These are phyloP conservation scores for Characodon lateralis DNA, from an alignment of 2,797 vertebrate species.

Conservation along the genomic window DNA sequence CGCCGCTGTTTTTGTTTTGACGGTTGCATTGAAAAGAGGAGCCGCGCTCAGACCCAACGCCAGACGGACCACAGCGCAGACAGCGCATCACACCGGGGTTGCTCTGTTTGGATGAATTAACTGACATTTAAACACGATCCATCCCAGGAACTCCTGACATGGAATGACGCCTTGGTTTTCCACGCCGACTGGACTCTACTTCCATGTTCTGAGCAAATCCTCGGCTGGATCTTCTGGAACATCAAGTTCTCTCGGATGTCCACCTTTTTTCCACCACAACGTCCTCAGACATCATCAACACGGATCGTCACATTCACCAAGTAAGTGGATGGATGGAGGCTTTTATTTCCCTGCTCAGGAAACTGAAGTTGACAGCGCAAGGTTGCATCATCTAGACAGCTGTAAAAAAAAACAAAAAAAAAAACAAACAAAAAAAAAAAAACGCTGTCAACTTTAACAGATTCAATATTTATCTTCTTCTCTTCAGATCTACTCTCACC, in stretches of 20 bases:
- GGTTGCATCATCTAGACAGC: slow-evolving; percentile 54
- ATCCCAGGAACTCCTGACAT: slow-evolving; percentile 24
- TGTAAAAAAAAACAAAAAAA: background rate
- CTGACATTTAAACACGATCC: background rate
- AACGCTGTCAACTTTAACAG: background rate
- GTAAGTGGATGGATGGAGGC: slow-evolving; percentile 30
- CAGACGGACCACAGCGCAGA: background rate
- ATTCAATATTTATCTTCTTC: background rate
- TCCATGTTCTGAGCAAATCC: slow-evolving; percentile 12
- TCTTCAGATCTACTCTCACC: no score
- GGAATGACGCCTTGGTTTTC: slow-evolving; percentile 42
- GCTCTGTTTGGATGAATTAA: slow-evolving; percentile 30
- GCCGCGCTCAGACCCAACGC: slow-evolving; percentile 2
- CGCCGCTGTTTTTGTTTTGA: background rate
- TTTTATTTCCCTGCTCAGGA: background rate
- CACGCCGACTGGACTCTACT: slow-evolving; percentile 22
- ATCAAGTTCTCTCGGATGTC: slow-evolving; percentile 56
- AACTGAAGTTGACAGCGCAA: background rate
- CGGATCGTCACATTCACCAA: slow-evolving; percentile 51
- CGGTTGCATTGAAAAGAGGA: slow-evolving; percentile 23
- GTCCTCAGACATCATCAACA: slow-evolving; percentile 51
- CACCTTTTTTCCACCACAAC: slow-evolving; percentile 35
- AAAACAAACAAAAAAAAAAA: no score
- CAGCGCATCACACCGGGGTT: background rate
- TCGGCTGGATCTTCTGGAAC: slow-evolving; percentile 1